Conservation (phyloP, 2,888 invertebrate genomes). For the Nephrotoma appendiculata region DNA sequence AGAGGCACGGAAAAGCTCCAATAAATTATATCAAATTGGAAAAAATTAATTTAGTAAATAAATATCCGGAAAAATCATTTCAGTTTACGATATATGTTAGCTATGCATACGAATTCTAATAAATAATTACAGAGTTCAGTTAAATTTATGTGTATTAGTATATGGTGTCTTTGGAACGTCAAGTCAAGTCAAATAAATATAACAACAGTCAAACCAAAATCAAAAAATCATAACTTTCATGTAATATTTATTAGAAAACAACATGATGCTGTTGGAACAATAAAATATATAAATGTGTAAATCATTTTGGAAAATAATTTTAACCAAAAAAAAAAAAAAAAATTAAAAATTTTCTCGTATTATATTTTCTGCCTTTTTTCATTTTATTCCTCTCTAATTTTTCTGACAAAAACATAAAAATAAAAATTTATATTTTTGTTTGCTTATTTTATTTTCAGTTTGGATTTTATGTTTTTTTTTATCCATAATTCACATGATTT, state of each 20-base stretch:
- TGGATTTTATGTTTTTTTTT: background rate
- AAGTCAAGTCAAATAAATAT: background rate
- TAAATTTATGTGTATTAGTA: too few species aligned
- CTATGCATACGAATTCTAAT: too few species aligned
- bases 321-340: background rate
- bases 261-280: background rate
- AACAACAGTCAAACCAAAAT: background rate
- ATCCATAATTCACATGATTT: background rate
- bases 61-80: too few species aligned
- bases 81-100: too few species aligned
- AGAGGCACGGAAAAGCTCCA: too few species aligned
- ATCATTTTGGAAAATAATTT: background rate
- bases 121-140: too few species aligned
- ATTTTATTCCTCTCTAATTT: background rate
- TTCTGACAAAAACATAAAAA: background rate
- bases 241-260: background rate
- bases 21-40: too few species aligned
- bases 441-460: background rate
- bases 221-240: background rate
- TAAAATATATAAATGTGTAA: background rate
- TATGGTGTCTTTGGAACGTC: background rate
- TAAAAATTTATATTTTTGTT: background rate
- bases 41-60: too few species aligned
- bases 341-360: background rate
- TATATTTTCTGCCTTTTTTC: background rate